Percentiles rank a stretch among this genome's conserved stretches.
These are phyloP conservation scores for Porites lobata DNA, from an alignment of 92 coral and sea anemone species.

Conservation along the genomic window DNA sequence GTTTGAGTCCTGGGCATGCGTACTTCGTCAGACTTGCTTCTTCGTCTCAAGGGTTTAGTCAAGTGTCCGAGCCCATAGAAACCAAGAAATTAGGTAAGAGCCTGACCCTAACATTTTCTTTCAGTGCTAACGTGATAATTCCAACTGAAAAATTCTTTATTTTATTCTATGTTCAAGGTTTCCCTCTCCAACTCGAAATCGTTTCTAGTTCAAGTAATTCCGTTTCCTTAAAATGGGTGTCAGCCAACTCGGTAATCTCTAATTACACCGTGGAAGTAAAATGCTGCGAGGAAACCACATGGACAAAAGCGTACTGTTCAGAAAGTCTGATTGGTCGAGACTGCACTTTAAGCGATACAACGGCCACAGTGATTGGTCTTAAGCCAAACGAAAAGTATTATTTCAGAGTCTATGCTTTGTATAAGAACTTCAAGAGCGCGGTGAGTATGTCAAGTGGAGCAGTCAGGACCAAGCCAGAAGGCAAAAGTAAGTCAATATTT, in stretches of 20 bases:
- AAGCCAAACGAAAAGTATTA: not conserved
- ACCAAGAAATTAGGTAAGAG: conserved; percentile 26
- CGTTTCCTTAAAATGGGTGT: conserved; percentile 12
- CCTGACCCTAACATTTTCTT: not conserved
- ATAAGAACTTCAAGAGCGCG: conserved; percentile 27
- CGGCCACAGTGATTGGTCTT: conserved; percentile 37
- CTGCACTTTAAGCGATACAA: conserved; percentile 27
- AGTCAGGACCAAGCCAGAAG: not conserved
- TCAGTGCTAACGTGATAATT: too few species aligned
- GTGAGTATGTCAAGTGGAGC: conserved; percentile 7
- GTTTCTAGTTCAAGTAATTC: conserved; percentile 6
- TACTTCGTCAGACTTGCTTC: conserved; percentile 30
- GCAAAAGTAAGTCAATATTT: not conserved
- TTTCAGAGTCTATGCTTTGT: conserved; percentile 37
- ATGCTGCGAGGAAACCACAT: conserved; percentile 27
- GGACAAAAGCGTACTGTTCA: conserved; percentile 26
- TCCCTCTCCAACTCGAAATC: not conserved
- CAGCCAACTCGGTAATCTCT: not conserved
- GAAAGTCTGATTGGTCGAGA: conserved; percentile 30
- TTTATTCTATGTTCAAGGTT: not conserved
- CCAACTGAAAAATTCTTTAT: not conserved
- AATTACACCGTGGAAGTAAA: conserved; percentile 43
- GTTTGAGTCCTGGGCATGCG: conserved; percentile 32
- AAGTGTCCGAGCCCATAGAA: conserved; percentile 16
- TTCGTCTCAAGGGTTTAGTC: not conserved